Evolutionary conservation across 1,140 invertebrate species (phyloP).

Genomic region (Papilio helenus): DNA sequence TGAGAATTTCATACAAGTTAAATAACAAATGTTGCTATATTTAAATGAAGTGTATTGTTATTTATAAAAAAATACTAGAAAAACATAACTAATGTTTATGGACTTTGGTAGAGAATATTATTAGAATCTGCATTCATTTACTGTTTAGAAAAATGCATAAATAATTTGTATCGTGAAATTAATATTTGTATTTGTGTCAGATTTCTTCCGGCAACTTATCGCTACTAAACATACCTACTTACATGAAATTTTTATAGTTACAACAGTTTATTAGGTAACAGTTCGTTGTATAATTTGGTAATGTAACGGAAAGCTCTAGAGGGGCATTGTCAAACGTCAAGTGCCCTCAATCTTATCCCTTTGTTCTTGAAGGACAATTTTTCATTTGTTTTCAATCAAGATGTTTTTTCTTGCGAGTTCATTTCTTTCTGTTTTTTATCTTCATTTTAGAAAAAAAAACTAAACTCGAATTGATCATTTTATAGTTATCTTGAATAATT

Average conservation of each 20-base stretch:
- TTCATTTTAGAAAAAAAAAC: background rate
- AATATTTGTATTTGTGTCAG: slow-evolving; percentile 10
- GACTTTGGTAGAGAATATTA: background rate
- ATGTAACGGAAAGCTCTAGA: slow-evolving; percentile 9
- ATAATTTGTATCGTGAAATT: slow-evolving; percentile 10
- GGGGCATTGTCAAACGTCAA: slow-evolving; percentile 57
- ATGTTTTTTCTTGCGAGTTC: slow-evolving; percentile 22
- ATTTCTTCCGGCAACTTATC: slow-evolving; percentile 8
- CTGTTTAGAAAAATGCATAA: background rate
- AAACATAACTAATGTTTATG: too few relatives aligned
- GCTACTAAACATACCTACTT: background rate
- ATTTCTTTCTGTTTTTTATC: background rate
- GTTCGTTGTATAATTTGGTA: slow-evolving; percentile 13
- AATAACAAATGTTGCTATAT: background rate
- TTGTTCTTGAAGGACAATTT: slow-evolving; percentile 45
- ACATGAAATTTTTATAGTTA: slow-evolving; percentile 35
- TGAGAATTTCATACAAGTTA: slow-evolving; percentile 10
- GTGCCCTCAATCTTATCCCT: slow-evolving; percentile 52
- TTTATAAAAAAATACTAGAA: background rate
- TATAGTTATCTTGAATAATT: background rate
- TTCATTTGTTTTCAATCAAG: slow-evolving; percentile 41
- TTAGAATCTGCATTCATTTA: background rate
- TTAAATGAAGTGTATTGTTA: too few relatives aligned
- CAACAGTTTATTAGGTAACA: slow-evolving; percentile 39
- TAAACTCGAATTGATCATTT: background rate